These are phyloP conservation scores for Drosophila subquinaria DNA, from an alignment of 2,888 invertebrate genomes.

Conservation along the genomic window DNA sequence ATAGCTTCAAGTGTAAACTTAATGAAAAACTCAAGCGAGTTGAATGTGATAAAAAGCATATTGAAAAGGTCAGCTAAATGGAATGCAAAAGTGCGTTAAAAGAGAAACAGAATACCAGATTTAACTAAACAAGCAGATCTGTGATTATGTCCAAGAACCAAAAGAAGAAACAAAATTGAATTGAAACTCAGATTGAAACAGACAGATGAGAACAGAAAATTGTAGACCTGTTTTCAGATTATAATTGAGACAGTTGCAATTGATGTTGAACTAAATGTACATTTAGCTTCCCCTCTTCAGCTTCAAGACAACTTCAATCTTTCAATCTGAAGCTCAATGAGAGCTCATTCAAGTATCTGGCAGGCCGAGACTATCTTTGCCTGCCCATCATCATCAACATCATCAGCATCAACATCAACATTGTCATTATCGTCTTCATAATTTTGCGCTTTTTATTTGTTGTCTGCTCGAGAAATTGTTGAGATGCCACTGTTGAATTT, in stretches of 20 bases:
- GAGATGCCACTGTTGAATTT: conserved; percentile 64
- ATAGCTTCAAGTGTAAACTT: no score
- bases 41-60: background rate
- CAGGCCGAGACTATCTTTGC: conserved; percentile 35
- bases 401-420: conserved; percentile 18
- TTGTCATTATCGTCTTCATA: conserved; percentile 24
- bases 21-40: background rate
- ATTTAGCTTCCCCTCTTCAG: background rate
- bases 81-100: background rate
- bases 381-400: conserved; percentile 41
- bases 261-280: conserved; percentile 1
- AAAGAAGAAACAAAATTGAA: conserved; percentile 3
- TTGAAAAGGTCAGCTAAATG: background rate
- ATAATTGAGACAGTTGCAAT: conserved; percentile 13
- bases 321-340: conserved; percentile 47
- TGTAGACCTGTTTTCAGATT: conserved; percentile 7
- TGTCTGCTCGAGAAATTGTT: conserved; percentile 76
- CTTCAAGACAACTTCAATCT: conserved; percentile 36
- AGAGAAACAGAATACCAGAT: background rate
- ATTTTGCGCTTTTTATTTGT: conserved; percentile 66
- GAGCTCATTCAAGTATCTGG: conserved; percentile 68
- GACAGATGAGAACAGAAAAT: conserved; percentile 12
- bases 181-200: conserved; percentile 20
- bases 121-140: background rate
- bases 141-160: background rate